phyloP scores from a whole-genome alignment of 2,888 invertebrate genomes.

The Meghimatium bilineatum region DNA sequence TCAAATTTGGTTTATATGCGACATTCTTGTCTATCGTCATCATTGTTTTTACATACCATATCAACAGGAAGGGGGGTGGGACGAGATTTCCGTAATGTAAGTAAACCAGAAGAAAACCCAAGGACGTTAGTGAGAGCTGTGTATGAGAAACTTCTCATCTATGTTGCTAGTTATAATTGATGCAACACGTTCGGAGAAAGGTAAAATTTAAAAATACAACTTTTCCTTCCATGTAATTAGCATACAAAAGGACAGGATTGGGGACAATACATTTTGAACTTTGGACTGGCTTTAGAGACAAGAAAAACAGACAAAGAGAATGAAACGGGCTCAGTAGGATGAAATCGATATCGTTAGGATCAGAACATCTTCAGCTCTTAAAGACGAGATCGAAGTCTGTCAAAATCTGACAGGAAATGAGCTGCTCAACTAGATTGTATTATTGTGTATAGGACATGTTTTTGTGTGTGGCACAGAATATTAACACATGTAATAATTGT shows the following conservation, averaged over 20 bases:
- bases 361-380: background rate
- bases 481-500: no score
- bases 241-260: background rate
- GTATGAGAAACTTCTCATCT: background rate
- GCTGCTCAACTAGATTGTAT: background rate
- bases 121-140: background rate
- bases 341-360: background rate
- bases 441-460: background rate
- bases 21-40: no score
- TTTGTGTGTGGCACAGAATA: background rate
- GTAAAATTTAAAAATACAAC: background rate
- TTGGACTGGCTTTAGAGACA: slow-evolving; percentile 1
- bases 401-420: slow-evolving; percentile 23
- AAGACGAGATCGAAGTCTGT: background rate
- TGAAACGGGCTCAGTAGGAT: background rate
- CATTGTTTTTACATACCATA: no score
- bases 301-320: background rate
- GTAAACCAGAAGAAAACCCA: background rate
- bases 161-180: background rate
- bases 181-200: background rate
- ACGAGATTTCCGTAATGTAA: no score
- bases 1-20: no score
- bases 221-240: background rate
- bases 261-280: slow-evolving; percentile 20
- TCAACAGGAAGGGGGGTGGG: no score